Conservation (phyloP, 2,113 vertebrate species). For the Nibea albiflora region DNA sequence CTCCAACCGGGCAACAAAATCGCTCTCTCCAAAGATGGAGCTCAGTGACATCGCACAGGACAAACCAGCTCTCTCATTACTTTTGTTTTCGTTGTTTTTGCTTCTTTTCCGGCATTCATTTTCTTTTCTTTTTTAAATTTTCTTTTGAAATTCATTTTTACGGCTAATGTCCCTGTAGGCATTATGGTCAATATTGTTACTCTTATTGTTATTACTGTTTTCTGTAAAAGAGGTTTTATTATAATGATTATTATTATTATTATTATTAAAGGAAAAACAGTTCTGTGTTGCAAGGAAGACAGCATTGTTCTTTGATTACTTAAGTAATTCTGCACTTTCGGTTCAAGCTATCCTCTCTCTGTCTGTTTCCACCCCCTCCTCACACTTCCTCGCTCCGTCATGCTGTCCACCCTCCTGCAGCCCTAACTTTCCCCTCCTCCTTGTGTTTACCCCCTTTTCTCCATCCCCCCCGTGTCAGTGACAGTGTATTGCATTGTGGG, state of each 20-base stretch:
- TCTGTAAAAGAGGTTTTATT: slow-evolving; percentile 86
- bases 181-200: slow-evolving; percentile 84
- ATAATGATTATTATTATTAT: slow-evolving; percentile 70
- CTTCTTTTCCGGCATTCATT: slow-evolving; percentile 49
- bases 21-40: slow-evolving; percentile 72
- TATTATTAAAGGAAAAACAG: slow-evolving; percentile 66
- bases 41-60: slow-evolving; percentile 77
- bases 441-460: slow-evolving; percentile 16
- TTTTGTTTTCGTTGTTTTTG: slow-evolving; percentile 22
- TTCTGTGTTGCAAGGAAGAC: slow-evolving; percentile 82
- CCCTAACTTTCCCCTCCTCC: not conserved
- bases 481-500: slow-evolving; percentile 80
- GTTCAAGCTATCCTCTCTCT: slow-evolving; percentile 70
- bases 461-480: slow-evolving; percentile 67
- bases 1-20: slow-evolving; percentile 51
- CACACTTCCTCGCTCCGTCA: slow-evolving; percentile 24
- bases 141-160: slow-evolving; percentile 77
- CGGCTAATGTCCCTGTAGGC: slow-evolving; percentile 88
- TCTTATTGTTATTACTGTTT: slow-evolving; percentile 83
- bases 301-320: slow-evolving; percentile 74
- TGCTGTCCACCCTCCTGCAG: slow-evolving; percentile 25
- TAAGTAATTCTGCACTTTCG: slow-evolving; percentile 84
- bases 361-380: slow-evolving; percentile 49
- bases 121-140: slow-evolving; percentile 22
- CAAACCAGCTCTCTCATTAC: slow-evolving; percentile 70